Evolutionary conservation across 2,113 vertebrate species (phyloP), one percentile per base, ranked within the genome.

Genomic region (Laticauda laticaudata): DNA sequence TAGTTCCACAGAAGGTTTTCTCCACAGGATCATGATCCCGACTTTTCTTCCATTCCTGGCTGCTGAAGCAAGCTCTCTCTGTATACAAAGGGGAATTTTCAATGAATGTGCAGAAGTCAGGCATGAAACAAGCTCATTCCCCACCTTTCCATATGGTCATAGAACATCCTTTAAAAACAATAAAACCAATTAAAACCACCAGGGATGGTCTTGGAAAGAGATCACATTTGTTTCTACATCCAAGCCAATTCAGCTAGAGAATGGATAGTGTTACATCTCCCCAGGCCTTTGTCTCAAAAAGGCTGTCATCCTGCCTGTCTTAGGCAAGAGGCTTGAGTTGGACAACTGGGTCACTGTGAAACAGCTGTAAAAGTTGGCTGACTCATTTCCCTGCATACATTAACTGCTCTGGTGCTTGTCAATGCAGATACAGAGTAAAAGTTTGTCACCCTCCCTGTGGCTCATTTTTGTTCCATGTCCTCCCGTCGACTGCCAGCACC

Each of bases 301-400:
- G 54, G 61, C 39, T 48, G 53, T 20, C 69, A 55, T 56, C 39
- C n/a, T 81, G 4, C 48, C 45, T 3, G 34, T 57, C 11, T 51
- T 51, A 85, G 88, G 88, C 87, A 86, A 43, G 5, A 92, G 87
- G 21, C 8, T 54, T 57, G 15, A 29, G 7, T 5, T 55, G 48
- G 39, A n/a, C 54, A 55, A 2, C 34, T 10, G 15, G 26, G 10
- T 48, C 39, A 89, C 88, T 29, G 45, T 29, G n/a, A 55, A 86
- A 90, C 51, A 90, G 88, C 69, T 92, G 88, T 18, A 59, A 57
- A 86, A 59, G 43, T 57, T 92, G 88, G 92, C 69, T 34, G 48
- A 4, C 92, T 92, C 53, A 20, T 85, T 90, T 57, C 54, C 24
- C 51, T 81, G 61, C 51, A 43, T n/a, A 56, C 0, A 5, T 29